Evolutionary conservation across 2,797 vertebrate species (phyloP).

Genomic region (Todus mexicanus): DNA sequence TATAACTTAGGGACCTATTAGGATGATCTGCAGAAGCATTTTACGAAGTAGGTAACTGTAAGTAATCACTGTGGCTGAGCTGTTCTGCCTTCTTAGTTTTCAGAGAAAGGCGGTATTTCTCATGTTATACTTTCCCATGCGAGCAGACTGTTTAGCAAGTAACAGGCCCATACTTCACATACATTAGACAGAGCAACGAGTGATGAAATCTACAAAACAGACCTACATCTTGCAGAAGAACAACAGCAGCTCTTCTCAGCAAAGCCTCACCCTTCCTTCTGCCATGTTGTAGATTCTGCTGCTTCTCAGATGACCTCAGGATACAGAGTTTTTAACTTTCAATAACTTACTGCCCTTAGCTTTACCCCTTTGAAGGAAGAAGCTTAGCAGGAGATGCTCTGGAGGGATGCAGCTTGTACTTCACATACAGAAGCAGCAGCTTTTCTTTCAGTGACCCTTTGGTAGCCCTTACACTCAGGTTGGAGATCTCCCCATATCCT

Average conservation of each 20-base stretch:
- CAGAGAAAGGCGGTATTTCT: not conserved
- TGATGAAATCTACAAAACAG: not conserved
- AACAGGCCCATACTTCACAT: not conserved
- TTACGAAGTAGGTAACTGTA: not conserved
- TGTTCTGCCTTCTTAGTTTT: not conserved
- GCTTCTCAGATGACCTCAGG: not conserved
- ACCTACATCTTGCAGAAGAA: not conserved
- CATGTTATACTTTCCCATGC: not conserved
- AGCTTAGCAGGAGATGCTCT: not conserved
- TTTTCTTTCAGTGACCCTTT: constrained; percentile 19
- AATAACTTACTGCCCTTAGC: not conserved
- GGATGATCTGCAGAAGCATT: not conserved
- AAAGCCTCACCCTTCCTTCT: not conserved
- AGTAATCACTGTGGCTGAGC: not conserved
- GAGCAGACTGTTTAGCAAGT: not conserved
- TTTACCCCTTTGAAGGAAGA: not conserved
- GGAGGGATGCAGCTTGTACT: not conserved
- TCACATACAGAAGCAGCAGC: not conserved
- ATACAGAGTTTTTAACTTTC: not conserved
- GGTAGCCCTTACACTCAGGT: not conserved
- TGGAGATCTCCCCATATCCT: constrained; percentile 34
- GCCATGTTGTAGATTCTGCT: not conserved
- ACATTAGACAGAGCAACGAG: not conserved
- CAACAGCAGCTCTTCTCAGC: not conserved
- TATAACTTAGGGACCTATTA: not conserved